Percentiles rank a stretch among this genome's conserved stretches.
phyloP scores from a whole-genome alignment of 2,113 vertebrate species.

The Oreocharis arfaki region DNA sequence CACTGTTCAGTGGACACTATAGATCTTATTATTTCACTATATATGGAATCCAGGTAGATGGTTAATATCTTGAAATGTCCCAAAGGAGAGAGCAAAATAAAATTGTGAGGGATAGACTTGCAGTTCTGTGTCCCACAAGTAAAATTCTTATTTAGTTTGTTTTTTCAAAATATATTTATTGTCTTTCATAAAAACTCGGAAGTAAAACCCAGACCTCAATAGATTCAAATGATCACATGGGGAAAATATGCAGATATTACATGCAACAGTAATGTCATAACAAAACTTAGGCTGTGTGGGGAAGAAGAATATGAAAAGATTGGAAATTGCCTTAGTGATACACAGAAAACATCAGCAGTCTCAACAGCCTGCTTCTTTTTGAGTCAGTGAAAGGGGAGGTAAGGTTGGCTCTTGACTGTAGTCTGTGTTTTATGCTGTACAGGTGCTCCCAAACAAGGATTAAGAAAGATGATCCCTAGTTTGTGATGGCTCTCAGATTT shows the following conservation, averaged over 20 bases:
- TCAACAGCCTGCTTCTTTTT: background rate
- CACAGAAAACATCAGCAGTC: background rate
- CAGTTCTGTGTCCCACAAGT: background rate
- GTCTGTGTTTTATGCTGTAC: background rate
- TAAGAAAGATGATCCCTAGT: background rate
- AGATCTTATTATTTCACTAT: background rate
- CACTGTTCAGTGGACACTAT: background rate
- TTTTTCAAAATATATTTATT: slow-evolving; percentile 20
- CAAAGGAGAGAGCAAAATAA: background rate
- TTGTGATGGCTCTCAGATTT: background rate
- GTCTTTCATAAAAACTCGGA: background rate
- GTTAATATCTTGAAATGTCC: background rate
- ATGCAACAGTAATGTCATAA: background rate
- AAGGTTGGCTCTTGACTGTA: background rate
- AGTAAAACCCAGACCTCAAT: background rate
- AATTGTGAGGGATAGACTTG: background rate
- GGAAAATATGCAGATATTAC: slow-evolving; percentile 33
- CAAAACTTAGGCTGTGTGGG: background rate
- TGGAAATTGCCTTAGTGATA: background rate
- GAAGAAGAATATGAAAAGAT: background rate
- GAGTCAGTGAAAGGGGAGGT: background rate
- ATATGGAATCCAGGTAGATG: background rate
- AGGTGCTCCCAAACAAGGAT: background rate
- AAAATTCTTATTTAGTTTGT: background rate
- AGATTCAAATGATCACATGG: background rate